Conservation (phyloP, 2,888 invertebrate species). For the Carcina quercana region DNA sequence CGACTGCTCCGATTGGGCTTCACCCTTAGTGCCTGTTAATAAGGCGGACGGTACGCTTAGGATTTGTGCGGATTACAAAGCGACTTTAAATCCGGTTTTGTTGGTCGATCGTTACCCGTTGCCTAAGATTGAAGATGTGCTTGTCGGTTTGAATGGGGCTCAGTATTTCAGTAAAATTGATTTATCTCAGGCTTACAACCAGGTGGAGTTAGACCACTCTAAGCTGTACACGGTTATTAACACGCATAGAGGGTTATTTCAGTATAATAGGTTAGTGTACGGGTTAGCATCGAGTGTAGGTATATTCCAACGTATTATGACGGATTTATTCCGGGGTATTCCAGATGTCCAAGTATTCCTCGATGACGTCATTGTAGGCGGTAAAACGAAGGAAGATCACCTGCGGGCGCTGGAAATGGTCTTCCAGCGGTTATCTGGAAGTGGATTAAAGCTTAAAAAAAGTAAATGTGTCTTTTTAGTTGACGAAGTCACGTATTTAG, state of each 20-base stretch:
- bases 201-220: slow-evolving; percentile 1
- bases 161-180: slow-evolving; percentile 10
- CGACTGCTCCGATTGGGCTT: slow-evolving; percentile 1
- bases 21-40: not conserved
- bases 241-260: slow-evolving; percentile 1
- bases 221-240: slow-evolving; percentile 3
- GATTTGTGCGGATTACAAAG: slow-evolving; percentile 3
- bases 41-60: not conserved
- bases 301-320: slow-evolving; percentile 1
- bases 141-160: slow-evolving; percentile 3
- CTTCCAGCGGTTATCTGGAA: not conserved
- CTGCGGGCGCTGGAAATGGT: not conserved
- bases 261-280: slow-evolving; percentile 1
- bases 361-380: not conserved
- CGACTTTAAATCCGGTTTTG: slow-evolving; percentile 3
- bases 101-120: slow-evolving; percentile 4
- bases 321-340: not conserved
- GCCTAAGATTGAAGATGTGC: slow-evolving; percentile 11
- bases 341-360: not conserved
- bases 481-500: not conserved
- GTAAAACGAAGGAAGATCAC: not conserved
- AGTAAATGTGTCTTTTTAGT: not conserved
- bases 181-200: slow-evolving; percentile 11
- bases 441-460: not conserved
- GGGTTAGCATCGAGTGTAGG: not conserved